Evolutionary conservation across 2,113 vertebrate genomes (phyloP).

Genomic region (Istiophorus platypterus): DNA sequence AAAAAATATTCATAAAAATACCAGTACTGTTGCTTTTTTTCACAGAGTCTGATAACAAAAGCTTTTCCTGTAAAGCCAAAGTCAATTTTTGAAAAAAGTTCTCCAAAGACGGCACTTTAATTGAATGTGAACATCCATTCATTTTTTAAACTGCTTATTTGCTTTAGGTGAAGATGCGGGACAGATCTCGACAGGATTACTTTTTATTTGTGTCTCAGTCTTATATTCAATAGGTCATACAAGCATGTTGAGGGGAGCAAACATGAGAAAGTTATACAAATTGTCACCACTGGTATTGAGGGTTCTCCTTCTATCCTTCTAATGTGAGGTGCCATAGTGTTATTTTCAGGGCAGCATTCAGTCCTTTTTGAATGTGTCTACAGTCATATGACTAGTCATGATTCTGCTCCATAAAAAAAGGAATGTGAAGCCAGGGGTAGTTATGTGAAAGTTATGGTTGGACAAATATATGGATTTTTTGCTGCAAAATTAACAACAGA

Average conservation of each 20-base stretch:
- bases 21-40: not conserved
- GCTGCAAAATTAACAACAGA: not conserved
- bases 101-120: conserved; percentile 21
- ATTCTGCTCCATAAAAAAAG: not conserved
- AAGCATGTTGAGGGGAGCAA: not conserved
- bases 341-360: not conserved
- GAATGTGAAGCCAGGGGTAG: too few relatives aligned
- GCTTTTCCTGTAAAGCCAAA: not conserved
- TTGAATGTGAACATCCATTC: conserved; percentile 15
- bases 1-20: not conserved
- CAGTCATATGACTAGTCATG: not conserved
- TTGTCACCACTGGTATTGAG: not conserved
- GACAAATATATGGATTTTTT: not conserved
- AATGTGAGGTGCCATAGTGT: too few relatives aligned
- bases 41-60: not conserved
- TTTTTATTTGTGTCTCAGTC: not conserved
- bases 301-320: not conserved
- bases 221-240: not conserved
- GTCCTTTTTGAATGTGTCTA: not conserved
- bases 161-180: not conserved
- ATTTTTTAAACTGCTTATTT: conserved; percentile 23
- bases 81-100: not conserved
- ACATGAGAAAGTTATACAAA: conserved; percentile 3
- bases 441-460: not conserved
- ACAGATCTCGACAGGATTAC: conserved; percentile 49